These are phyloP conservation scores for Pomatostomus ruficeps DNA, from an alignment of 2,113 vertebrate genomes.

Conservation along the genomic window DNA sequence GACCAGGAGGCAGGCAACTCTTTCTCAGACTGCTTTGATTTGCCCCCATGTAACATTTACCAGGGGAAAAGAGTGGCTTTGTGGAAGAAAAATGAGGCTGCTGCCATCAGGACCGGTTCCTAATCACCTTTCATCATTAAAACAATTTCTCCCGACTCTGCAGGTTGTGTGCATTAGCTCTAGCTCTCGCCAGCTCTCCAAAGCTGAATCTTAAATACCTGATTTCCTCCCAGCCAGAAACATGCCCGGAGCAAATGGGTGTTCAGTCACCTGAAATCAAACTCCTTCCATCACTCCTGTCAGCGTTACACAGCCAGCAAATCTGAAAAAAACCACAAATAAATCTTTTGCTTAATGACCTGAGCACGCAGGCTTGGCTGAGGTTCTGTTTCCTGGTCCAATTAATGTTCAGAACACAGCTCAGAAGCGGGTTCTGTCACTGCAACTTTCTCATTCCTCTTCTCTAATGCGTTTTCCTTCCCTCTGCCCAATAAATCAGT, in stretches of 20 bases:
- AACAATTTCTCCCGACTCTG: neutral
- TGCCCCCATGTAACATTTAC: neutral
- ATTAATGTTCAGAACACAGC: neutral
- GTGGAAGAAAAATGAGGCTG: neutral
- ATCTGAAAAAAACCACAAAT: neutral
- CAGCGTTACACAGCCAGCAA: neutral
- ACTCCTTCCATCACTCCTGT: neutral
- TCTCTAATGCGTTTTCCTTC: neutral
- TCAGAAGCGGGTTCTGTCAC: neutral
- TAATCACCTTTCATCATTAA: neutral
- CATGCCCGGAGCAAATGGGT: neutral
- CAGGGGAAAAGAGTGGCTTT: neutral
- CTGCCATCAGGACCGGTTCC: neutral
- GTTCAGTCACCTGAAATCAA: constrained; percentile 12
- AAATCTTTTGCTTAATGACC: constrained; percentile 7
- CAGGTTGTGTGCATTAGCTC: neutral
- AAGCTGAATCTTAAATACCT: neutral
- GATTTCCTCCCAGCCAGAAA: neutral
- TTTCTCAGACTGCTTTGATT: neutral
- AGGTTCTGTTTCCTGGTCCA: neutral
- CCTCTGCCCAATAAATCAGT: neutral
- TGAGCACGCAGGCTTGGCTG: neutral
- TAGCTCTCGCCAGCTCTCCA: neutral
- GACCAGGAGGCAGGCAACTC: neutral
- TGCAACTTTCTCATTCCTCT: neutral